Base-by-base conservation (phyloP, 2,888 invertebrate genomes). In the Antheraea yamamai region DNA sequence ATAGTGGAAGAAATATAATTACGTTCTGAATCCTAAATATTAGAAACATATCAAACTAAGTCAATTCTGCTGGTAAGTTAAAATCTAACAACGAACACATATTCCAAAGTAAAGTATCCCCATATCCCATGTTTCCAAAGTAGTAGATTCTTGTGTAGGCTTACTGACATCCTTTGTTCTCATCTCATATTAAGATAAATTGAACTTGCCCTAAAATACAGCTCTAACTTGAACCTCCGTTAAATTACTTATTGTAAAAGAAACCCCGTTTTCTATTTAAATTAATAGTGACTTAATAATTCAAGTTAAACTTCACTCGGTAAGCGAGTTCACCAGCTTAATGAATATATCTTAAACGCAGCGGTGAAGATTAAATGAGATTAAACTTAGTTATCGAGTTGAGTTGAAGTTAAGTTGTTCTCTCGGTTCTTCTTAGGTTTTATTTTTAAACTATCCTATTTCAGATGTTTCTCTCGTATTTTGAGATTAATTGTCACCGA, bases 321-420 rank as follows among this genome's bases (percentile, higher is more conserved):
- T 26, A 39, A 39, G 39, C 70, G 35, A 70, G 39, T 39, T 39
- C 70, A 30, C 30, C 4, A 66, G 30, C 64, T 70, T 70, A 70
- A 70, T 70, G 39, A 70, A 70, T 70, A 39, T 39, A 39, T 70
- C 70, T 39, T 70, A 70, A 70, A 20, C 70, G 39, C 39, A 70
- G 70, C 70, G 39, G 70, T 70, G 39, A 35, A 70, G 70, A 70
- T 70, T 70, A 70, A 39, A 70, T 35, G 39, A 39, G 70, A 70
- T 70, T 70, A 39, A 70, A 70, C 70, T 70, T 70, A 70, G 39
- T 20, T 70, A 70, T 70, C 70, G 39, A 70, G 39, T 70, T 70
- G 39, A 39, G 70, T 70, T 39, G 20, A 20, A 70, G 70, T 70
- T 70, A 70, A 70, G 70, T 70, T 70, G 12, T n/a, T 70, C 70